Evolutionary conservation across 2,888 invertebrate species (phyloP).

Genomic region (Microctonus hyperodae): DNA sequence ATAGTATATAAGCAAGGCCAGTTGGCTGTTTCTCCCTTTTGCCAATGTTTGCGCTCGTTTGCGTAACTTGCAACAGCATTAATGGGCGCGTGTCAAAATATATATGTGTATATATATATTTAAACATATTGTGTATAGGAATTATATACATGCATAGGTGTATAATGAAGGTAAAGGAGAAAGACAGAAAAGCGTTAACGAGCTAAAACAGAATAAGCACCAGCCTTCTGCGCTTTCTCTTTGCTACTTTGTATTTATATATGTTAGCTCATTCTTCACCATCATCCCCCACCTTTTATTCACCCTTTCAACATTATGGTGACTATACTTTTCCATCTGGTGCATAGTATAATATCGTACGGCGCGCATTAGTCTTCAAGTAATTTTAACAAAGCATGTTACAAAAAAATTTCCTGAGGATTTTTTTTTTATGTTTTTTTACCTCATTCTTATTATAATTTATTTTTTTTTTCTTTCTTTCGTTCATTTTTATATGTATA

Average conservation of each 20-base stretch:
- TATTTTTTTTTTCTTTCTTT: neutral
- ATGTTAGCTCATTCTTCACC: neutral
- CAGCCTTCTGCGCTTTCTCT: conserved; percentile 1
- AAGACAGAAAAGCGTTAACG: conserved; percentile 27
- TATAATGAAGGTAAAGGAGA: conserved; percentile 1
- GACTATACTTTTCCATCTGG: conserved; percentile 28
- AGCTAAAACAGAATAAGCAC: conserved; percentile 17
- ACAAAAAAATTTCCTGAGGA: conserved; percentile 13
- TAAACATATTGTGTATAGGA: conserved; percentile 16
- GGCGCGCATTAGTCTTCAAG: conserved; percentile 22
- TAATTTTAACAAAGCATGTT: conserved; percentile 22
- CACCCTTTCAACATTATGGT: conserved; percentile 14
- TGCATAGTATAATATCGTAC: conserved; percentile 21
- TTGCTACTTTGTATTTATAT: neutral
- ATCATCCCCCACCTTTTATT: neutral
- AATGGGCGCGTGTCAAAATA: conserved; percentile 15
- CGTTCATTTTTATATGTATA: neutral
- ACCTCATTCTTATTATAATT: neutral
- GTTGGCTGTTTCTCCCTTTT: conserved; percentile 20
- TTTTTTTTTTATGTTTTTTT: conserved; percentile 4
- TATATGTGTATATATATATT: neutral
- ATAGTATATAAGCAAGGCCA: neutral
- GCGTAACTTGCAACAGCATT: conserved; percentile 25
- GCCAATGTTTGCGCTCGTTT: conserved; percentile 32
- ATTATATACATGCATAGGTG: neutral